Evolutionary conservation across 2,113 vertebrate genomes (phyloP), one percentile per base, ranked within the genome.

Genomic region (Motacilla alba): DNA sequence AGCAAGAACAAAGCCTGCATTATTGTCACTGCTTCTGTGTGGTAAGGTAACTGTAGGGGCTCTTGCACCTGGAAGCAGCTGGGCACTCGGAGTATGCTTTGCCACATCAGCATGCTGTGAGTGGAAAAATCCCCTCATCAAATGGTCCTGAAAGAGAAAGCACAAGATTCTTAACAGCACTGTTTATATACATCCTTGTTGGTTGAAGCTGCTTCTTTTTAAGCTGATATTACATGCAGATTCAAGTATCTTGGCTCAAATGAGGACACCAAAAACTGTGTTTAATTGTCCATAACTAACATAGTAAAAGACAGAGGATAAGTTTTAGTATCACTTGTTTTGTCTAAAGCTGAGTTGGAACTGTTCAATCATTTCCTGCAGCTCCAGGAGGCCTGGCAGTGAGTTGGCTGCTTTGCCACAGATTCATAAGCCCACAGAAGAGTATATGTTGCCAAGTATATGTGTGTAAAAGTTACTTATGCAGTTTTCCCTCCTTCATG

Each of bases 321-420:
- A 77, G 59, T 86, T 90, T 60, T 69, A 73, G 10, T 85, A 82
- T 88, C 33, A 3, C 30, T 95, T 92, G 55, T 92, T 95, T 94
- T 94, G 90, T 95, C 72, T 94, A 73, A 92, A 77, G 68, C 88
- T 33, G 28, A 37, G 3, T 77, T 88, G 79, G 79, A 97, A 35
- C 63, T 58, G 43, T 76, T 90, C 84, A 67, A 8, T 89, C 14
- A 50, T 76, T 93, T 94, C 90, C 83, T 88, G 88, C 15, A 86
- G 50, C 2, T 23, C 68, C 81, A 70, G 59, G 88, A 76, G 83
- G 46, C 50, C 66, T 90, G 73, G 41, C 88, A 94, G 70, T 13
- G 37, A 77, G 43, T 62, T 90, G 90, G 31, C 90, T 86, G 70
- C 52, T 74, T 88, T 95, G 59, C 72, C 63, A 63, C 55, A 55